These are phyloP conservation scores for Progne subis DNA, from an alignment of 2,113 vertebrate species.

Conservation along the genomic window DNA sequence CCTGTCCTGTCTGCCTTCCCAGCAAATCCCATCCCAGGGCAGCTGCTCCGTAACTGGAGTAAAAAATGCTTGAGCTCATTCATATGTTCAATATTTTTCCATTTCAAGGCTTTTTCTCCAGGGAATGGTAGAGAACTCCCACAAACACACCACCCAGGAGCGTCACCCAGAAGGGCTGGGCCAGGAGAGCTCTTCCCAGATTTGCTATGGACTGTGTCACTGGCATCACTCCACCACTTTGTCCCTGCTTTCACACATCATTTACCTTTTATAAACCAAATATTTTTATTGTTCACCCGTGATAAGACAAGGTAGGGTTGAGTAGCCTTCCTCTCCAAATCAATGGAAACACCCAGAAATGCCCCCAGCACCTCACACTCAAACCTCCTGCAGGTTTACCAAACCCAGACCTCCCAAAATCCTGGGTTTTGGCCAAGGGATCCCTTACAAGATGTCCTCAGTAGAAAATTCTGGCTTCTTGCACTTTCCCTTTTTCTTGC, in stretches of 20 bases:
- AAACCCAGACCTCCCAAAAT: neutral
- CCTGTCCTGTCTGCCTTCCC: neutral
- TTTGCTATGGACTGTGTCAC: accelerated
- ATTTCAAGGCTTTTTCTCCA: neutral
- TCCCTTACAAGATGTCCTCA: accelerated
- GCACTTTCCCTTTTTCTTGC: neutral
- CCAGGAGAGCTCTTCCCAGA: neutral
- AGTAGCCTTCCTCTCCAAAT: neutral
- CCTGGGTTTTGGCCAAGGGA: neutral
- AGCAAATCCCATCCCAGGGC: accelerated
- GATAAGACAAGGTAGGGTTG: neutral
- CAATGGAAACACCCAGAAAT: neutral
- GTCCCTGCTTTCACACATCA: neutral
- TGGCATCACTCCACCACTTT: accelerated
- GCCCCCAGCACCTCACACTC: accelerated
- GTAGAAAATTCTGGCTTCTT: neutral
- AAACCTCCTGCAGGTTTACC: neutral
- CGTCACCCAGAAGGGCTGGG: neutral
- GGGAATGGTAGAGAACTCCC: neutral
- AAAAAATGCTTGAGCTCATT: neutral
- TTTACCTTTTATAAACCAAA: neutral
- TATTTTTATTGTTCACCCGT: neutral
- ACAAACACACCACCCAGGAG: accelerated
- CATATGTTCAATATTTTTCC: neutral
- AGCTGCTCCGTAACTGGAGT: neutral